A percentile compares a stretch with the other conserved stretches of the same genome.
These are phyloP conservation scores for Chanos chanos DNA, from an alignment of 2,797 vertebrate genomes.

Conservation along the genomic window DNA sequence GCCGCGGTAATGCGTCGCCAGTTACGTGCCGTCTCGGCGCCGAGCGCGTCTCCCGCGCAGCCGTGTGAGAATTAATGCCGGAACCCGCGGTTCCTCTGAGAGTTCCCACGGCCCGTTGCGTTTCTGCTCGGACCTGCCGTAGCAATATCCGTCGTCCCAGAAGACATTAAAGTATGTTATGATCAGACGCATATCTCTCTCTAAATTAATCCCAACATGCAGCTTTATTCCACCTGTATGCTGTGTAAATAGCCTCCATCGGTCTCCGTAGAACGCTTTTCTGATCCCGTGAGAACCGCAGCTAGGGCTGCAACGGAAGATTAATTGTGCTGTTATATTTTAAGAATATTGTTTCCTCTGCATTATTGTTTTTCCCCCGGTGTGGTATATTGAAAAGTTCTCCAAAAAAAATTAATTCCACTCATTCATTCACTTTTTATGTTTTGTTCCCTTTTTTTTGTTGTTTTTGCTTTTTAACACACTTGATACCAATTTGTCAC, in stretches of 20 bases:
- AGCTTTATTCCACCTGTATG: not conserved
- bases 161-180: slow-evolving; percentile 12
- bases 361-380: not conserved
- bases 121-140: not conserved
- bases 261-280: not conserved
- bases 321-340: not conserved
- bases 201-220: slow-evolving; percentile 8
- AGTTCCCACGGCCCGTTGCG: slow-evolving; percentile 5
- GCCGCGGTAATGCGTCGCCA: slow-evolving; percentile 39
- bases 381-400: slow-evolving; percentile 3
- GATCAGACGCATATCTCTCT: slow-evolving; percentile 30
- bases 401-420: too few relatives aligned
- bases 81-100: slow-evolving; percentile 27
- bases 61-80: slow-evolving; percentile 18
- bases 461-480: not conserved
- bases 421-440: too few relatives aligned
- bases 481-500: not conserved
- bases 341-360: slow-evolving; percentile 11
- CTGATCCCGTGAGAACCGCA: not conserved
- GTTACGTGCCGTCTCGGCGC: slow-evolving; percentile 45
- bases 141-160: not conserved
- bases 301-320: slow-evolving; percentile 6
- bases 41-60: slow-evolving; percentile 14
- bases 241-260: slow-evolving; percentile 10
- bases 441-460: too few relatives aligned